Conservation (phyloP, 2,113 vertebrate genomes). For the Hemibagrus wyckioides region DNA sequence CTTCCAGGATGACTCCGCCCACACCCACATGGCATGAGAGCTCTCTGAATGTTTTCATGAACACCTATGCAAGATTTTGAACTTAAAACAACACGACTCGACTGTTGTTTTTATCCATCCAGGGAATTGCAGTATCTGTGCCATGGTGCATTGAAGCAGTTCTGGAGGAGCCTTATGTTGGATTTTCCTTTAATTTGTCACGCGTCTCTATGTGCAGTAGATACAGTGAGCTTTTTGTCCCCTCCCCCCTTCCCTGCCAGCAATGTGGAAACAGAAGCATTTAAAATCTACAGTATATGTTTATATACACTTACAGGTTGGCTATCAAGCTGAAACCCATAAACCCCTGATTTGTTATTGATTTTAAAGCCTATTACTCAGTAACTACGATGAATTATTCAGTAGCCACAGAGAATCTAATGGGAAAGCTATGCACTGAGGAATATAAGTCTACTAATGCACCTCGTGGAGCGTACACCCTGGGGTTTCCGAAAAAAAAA, state of each 20-base stretch:
- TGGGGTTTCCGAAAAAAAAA: no score
- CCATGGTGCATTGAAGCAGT: not conserved
- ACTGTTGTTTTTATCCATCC: not conserved
- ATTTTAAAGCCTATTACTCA: not conserved
- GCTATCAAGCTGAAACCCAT: not conserved
- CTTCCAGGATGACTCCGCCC: not conserved
- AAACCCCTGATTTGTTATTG: conserved; percentile 1
- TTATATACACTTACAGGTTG: not conserved
- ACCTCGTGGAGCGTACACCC: no score
- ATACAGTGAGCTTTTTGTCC: not conserved
- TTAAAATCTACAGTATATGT: not conserved
- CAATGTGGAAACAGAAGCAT: not conserved
- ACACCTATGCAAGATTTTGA: not conserved
- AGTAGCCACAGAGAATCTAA: not conserved
- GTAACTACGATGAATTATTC: not conserved
- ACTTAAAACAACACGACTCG: not conserved
- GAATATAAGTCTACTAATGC: no score
- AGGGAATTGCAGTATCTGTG: not conserved
- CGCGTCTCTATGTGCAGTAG: not conserved
- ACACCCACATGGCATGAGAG: not conserved
- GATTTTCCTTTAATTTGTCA: not conserved
- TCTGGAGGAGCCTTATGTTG: not conserved
- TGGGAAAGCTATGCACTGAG: no score
- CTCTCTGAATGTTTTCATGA: not conserved
- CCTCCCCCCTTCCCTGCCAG: no score